A percentile compares a stretch with the other conserved stretches of the same genome.
Conservation (phyloP, 2,888 invertebrate genomes). For the Luffia ferchaultella region DNA sequence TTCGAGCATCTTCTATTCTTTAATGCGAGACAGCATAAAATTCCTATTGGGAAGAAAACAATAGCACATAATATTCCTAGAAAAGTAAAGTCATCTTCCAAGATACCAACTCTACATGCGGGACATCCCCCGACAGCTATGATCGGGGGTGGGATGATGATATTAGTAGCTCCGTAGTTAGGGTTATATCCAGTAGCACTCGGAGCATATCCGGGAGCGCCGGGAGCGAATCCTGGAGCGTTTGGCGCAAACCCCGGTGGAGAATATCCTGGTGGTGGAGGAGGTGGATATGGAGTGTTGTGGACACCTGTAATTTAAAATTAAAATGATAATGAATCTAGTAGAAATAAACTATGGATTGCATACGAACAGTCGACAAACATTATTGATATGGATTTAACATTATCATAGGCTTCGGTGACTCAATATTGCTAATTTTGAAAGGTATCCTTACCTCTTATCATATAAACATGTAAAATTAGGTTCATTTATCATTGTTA, state of each 20-base stretch:
- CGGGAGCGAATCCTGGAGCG: constrained; percentile 66
- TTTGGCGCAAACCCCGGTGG: constrained; percentile 48
- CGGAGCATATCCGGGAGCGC: constrained; percentile 27
- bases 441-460: no score
- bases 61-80: constrained; percentile 86
- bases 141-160: constrained; percentile 77
- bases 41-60: constrained; percentile 86
- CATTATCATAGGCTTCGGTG: no score
- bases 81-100: constrained; percentile 89
- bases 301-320: constrained; percentile 22
- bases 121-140: constrained; percentile 89
- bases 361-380: constrained; percentile 9
- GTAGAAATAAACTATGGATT: constrained; percentile 8
- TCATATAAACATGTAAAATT: no score
- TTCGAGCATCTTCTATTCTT: constrained; percentile 87
- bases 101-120: constrained; percentile 84
- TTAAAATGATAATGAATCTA: background rate
- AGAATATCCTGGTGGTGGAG: constrained; percentile 19
- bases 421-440: no score
- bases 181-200: constrained; percentile 57
- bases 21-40: constrained; percentile 85
- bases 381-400: no score
- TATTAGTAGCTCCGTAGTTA: constrained; percentile 68
- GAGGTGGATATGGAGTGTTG: constrained; percentile 17
- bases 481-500: no score